phyloP scores from a whole-genome alignment of 2,888 invertebrate genomes.

The Cephus pulcher region DNA sequence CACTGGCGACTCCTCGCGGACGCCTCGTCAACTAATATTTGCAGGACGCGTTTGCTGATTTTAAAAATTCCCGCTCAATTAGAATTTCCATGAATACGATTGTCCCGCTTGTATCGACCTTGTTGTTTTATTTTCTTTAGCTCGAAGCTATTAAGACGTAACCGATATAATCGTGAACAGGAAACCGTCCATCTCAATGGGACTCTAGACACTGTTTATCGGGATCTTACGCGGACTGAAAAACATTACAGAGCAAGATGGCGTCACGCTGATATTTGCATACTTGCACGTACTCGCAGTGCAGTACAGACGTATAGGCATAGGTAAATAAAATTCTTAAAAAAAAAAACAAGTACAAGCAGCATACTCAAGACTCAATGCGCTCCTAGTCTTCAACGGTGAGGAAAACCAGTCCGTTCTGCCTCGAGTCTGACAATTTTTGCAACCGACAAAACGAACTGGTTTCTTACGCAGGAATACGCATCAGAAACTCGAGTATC shows the following conservation, averaged over 20 bases:
- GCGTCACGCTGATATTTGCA: background rate
- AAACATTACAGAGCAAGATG: background rate
- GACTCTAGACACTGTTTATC: background rate
- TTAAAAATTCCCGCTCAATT: background rate
- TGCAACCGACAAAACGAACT: background rate
- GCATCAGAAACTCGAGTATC: background rate
- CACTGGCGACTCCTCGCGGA: background rate
- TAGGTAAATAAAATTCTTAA: background rate
- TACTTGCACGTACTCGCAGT: background rate
- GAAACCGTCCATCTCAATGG: background rate
- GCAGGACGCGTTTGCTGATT: background rate
- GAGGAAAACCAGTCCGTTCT: constrained; percentile 13
- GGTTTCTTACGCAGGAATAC: background rate
- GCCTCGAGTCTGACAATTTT: background rate
- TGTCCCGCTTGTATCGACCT: background rate
- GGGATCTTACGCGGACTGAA: background rate
- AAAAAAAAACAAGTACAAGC: background rate
- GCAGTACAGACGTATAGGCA: background rate
- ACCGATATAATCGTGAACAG: background rate
- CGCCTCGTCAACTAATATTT: background rate
- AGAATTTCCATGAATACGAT: background rate
- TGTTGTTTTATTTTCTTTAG: background rate
- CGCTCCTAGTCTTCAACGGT: background rate
- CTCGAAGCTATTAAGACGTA: background rate
- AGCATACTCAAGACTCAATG: background rate